Evolutionary conservation across 2,888 invertebrate species (phyloP).

Genomic region (Pseudeuparius sepicola): DNA sequence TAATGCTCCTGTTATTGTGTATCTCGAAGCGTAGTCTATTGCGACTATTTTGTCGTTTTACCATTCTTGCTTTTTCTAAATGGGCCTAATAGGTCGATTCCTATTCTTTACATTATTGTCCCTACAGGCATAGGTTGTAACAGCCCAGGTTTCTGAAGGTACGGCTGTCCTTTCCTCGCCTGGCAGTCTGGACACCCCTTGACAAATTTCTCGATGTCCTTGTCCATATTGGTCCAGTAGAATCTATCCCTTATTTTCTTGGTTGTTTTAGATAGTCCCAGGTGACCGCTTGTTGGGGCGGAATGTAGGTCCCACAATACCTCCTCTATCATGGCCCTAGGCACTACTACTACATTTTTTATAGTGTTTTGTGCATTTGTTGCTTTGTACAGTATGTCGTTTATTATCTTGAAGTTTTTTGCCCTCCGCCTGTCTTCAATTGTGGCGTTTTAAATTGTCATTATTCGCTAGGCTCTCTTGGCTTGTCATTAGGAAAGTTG

Average conservation of each 20-base stretch:
- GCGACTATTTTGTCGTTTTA: conserved; percentile 25
- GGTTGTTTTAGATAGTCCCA: conserved; percentile 21
- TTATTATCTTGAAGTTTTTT: conserved; percentile 18
- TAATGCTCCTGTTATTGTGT: conserved; percentile 21
- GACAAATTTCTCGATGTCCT: conserved; percentile 20
- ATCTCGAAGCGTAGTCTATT: conserved; percentile 26
- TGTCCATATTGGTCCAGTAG: conserved; percentile 20
- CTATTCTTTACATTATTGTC: no score
- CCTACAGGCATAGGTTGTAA: conserved; percentile 16
- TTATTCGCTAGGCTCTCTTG: conserved; percentile 8
- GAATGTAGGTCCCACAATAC: conserved; percentile 19
- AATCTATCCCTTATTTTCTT: conserved; percentile 20
- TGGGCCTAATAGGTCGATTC: conserved; percentile 25
- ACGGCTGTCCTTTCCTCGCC: conserved; percentile 18
- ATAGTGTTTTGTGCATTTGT: conserved; percentile 10
- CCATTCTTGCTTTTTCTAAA: conserved; percentile 20
- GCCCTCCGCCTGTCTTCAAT: conserved; percentile 19
- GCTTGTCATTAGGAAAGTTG: conserved; percentile 18
- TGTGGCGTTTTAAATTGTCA: conserved; percentile 14
- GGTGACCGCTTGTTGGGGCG: conserved; percentile 20
- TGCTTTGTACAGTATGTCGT: conserved; percentile 19
- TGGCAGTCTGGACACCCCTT: conserved; percentile 21
- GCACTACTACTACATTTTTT: conserved; percentile 21
- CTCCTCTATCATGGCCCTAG: conserved; percentile 16
- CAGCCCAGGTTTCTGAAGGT: conserved; percentile 19